phyloP scores from a whole-genome alignment of 2,888 invertebrate species.

The Drosophila incognita region DNA sequence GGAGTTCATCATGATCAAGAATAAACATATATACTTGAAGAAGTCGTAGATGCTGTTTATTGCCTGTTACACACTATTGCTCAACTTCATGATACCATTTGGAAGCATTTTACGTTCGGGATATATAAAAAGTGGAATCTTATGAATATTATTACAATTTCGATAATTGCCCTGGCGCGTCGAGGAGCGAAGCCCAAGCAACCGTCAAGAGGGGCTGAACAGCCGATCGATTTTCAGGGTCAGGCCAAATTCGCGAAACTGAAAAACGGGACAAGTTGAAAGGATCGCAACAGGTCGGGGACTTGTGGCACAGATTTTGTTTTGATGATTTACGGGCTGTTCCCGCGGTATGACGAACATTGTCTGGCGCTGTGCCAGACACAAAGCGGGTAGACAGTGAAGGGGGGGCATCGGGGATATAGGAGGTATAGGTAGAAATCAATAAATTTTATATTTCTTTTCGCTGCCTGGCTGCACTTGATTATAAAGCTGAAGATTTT shows the following conservation, averaged over 20 bases:
- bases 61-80: background rate
- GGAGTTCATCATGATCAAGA: background rate
- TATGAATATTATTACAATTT: conserved; percentile 82
- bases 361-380: conserved; percentile 51
- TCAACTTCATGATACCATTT: background rate
- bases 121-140: conserved; percentile 23
- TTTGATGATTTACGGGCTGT: conserved; percentile 71
- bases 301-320: conserved; percentile 37
- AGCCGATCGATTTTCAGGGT: conserved; percentile 54
- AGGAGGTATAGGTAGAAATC: conserved; percentile 48
- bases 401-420: background rate
- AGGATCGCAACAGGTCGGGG: conserved; percentile 25
- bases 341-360: conserved; percentile 57
- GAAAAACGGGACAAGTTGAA: conserved; percentile 48
- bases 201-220: conserved; percentile 17
- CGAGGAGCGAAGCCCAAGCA: conserved; percentile 31
- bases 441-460: conserved; percentile 67
- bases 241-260: conserved; percentile 43
- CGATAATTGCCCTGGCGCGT: conserved; percentile 80
- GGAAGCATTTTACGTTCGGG: background rate
- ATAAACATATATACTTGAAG: background rate
- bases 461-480: conserved; percentile 57
- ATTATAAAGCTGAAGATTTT: conserved; percentile 62
- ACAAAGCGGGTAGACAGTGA: background rate
- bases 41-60: background rate